Evolutionary conservation across 2,888 invertebrate genomes (phyloP).

Genomic region (Conops quadrifasciatus): DNA sequence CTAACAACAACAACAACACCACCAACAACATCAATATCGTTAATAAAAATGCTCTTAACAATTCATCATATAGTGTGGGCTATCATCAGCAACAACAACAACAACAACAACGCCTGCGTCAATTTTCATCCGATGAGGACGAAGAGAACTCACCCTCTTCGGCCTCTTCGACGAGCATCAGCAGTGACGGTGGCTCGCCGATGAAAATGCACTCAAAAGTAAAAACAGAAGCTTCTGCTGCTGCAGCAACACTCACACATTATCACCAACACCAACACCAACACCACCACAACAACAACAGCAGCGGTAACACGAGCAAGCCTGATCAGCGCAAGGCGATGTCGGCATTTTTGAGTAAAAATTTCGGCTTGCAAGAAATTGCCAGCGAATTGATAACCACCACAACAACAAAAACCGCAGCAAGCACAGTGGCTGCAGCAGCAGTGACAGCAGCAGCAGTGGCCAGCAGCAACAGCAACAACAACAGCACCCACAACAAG

Average conservation of each 20-base stretch:
- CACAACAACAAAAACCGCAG: constrained; percentile 49
- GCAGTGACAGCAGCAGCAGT: constrained; percentile 50
- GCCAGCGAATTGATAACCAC: constrained; percentile 46
- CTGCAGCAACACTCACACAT: constrained; percentile 39
- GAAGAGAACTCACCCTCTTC: constrained; percentile 61
- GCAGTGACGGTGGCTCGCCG: constrained; percentile 50
- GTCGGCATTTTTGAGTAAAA: constrained; percentile 55
- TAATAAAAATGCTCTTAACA: too few relatives aligned
- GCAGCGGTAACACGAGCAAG: constrained; percentile 34
- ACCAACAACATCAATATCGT: constrained; percentile 30
- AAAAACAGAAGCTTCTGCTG: constrained; percentile 43
- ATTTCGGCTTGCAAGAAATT: constrained; percentile 51
- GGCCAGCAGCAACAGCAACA: constrained; percentile 43
- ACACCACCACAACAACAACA: constrained; percentile 19
- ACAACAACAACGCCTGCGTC: constrained; percentile 49
- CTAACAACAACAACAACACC: constrained; percentile 38
- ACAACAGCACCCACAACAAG: constrained; percentile 46
- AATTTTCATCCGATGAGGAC: constrained; percentile 58
- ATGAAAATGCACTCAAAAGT: constrained; percentile 49
- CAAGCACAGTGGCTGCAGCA: constrained; percentile 48
- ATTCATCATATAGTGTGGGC: constrained; percentile 30
- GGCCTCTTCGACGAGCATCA: constrained; percentile 51
- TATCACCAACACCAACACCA: constrained; percentile 10
- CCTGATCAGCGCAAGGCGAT: constrained; percentile 60
- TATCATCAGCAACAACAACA: constrained; percentile 46